phyloP scores from a whole-genome alignment of 1,140 invertebrate species.

The Galleria mellonella region DNA sequence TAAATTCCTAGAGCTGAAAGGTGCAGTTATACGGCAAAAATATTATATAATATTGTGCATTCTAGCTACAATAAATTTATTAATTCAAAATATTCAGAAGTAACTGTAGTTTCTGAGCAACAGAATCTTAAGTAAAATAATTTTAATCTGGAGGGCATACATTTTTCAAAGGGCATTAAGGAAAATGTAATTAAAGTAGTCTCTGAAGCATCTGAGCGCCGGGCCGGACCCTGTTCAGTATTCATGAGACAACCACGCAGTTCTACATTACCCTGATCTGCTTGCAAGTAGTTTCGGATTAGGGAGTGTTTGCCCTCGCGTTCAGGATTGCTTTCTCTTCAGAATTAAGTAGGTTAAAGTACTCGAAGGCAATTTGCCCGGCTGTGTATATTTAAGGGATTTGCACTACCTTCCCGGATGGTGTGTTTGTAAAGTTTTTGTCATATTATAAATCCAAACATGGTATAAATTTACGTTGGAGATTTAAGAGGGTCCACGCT shows the following conservation, averaged over 20 bases:
- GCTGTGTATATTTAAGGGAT: conserved; percentile 1
- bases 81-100: no score
- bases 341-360: conserved; percentile 28
- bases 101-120: no score
- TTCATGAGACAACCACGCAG: conserved; percentile 41
- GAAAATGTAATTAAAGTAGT: conserved; percentile 24
- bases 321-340: conserved; percentile 28
- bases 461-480: no score
- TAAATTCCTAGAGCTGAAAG: no score
- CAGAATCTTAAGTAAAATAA: no score
- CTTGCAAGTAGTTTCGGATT: conserved; percentile 52
- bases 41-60: no score
- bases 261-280: conserved; percentile 48
- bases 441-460: no score
- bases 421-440: no score
- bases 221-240: conserved; percentile 29
- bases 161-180: conserved; percentile 8
- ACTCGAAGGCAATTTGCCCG: conserved; percentile 21
- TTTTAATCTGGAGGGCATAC: not conserved
- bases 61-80: no score
- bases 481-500: no score
- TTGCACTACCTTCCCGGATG: no score
- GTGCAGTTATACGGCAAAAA: no score
- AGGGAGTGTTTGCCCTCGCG: conserved; percentile 24
- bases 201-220: conserved; percentile 8